Evolutionary conservation across 1,140 invertebrate species (phyloP).

Genomic region (Lepidurus packardi): DNA sequence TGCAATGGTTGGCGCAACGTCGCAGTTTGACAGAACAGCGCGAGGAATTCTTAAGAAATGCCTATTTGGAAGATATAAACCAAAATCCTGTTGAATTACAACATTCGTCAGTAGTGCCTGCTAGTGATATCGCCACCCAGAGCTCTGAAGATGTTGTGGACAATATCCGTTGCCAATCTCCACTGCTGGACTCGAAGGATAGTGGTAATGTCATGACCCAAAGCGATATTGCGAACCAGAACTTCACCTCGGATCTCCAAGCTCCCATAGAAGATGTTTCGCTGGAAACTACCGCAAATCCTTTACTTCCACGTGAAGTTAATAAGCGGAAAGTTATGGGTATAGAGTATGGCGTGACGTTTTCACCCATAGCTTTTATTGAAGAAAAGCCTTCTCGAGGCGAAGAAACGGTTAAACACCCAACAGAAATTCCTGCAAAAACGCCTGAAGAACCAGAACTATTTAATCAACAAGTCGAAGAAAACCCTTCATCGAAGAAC

Average conservation of each 20-base stretch:
- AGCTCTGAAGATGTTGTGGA: not conserved
- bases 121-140: not conserved
- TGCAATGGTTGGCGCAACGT: not conserved
- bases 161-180: not conserved
- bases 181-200: not conserved
- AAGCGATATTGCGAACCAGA: not conserved
- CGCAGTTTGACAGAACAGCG: not conserved
- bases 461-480: not conserved
- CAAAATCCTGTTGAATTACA: not conserved
- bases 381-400: no score
- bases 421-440: no score
- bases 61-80: not conserved
- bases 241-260: not conserved
- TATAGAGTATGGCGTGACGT: not conserved
- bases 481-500: not conserved
- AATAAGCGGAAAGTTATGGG: not conserved
- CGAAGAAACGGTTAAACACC: no score
- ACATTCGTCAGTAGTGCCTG: not conserved
- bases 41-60: not conserved
- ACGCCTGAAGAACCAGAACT: not conserved
- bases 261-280: not conserved
- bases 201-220: not conserved
- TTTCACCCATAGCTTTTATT: not conserved
- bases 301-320: not conserved
- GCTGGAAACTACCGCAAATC: not conserved